phyloP scores from a whole-genome alignment of 2,797 vertebrate genomes.

The Leuciscus waleckii region DNA sequence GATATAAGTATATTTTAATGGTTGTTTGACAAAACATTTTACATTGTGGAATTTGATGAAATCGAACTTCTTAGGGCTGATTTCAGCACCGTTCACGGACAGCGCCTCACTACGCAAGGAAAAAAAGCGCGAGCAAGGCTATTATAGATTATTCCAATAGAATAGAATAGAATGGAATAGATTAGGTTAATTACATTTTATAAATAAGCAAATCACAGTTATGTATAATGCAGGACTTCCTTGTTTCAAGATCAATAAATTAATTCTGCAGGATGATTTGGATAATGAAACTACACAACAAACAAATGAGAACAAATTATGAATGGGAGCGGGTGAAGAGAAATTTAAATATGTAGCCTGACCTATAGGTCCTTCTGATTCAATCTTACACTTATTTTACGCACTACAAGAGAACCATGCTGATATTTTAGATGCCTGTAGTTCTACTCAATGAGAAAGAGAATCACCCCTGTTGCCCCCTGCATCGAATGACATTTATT shows the following conservation, averaged over 20 bases:
- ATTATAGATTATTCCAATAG: not conserved
- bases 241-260: not conserved
- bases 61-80: not conserved
- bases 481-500: slow-evolving; percentile 18
- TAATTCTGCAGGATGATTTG: not conserved
- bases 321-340: not conserved
- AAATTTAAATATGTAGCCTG: not conserved
- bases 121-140: not conserved
- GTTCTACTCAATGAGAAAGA: not conserved
- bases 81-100: slow-evolving; percentile 62
- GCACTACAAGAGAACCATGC: slow-evolving; percentile 53
- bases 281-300: not conserved
- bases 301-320: not conserved
- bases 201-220: not conserved
- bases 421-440: slow-evolving; percentile 56
- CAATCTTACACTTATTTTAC: slow-evolving; percentile 38
- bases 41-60: not conserved
- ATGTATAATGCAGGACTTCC: not conserved
- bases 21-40: not conserved
- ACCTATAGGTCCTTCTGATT: not conserved
- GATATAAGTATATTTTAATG: not conserved
- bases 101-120: slow-evolving; percentile 42
- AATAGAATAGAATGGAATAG: not conserved
- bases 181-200: not conserved
- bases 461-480: not conserved